Conservation (phyloP, 2,888 invertebrate species). For the Eupithecia dodoneata region DNA sequence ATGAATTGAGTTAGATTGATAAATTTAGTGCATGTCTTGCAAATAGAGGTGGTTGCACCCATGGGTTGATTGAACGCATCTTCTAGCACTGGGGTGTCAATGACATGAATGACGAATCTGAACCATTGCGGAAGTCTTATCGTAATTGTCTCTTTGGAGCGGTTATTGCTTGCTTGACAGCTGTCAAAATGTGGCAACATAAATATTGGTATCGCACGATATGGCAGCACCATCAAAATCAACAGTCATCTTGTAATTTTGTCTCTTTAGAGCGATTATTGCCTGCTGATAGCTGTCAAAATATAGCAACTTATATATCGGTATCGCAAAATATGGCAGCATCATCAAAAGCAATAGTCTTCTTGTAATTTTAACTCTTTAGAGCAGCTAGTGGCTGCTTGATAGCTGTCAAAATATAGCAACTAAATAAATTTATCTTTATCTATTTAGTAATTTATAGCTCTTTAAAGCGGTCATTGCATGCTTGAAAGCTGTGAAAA, state of each 20-base stretch:
- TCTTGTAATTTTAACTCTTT: slow-evolving; percentile 12
- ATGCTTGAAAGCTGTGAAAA: not conserved
- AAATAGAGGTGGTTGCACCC: slow-evolving; percentile 71
- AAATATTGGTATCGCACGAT: not conserved
- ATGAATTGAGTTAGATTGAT: slow-evolving; percentile 1
- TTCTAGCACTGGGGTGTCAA: slow-evolving; percentile 60
- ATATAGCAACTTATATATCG: not conserved
- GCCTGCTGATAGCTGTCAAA: not conserved
- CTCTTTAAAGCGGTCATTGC: not conserved
- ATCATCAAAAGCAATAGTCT: not conserved
- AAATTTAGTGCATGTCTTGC: slow-evolving; percentile 12
- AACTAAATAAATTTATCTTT: not conserved
- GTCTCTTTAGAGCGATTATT: not conserved
- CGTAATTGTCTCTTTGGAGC: slow-evolving; percentile 17
- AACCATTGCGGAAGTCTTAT: slow-evolving; percentile 8
- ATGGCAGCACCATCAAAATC: not conserved
- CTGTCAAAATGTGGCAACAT: slow-evolving; percentile 5
- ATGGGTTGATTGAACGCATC: slow-evolving; percentile 70
- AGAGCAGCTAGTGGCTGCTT: not conserved
- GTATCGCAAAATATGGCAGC: not conserved
- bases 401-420: slow-evolving; percentile 4
- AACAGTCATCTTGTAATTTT: not conserved
- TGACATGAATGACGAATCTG: slow-evolving; percentile 79
- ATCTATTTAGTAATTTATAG: not conserved
- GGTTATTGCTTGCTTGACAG: slow-evolving; percentile 6